Percentiles rank a stretch among this genome's conserved stretches.
Conservation (phyloP, 64 coral and sea anemone species). For the Acropora tenuis region DNA sequence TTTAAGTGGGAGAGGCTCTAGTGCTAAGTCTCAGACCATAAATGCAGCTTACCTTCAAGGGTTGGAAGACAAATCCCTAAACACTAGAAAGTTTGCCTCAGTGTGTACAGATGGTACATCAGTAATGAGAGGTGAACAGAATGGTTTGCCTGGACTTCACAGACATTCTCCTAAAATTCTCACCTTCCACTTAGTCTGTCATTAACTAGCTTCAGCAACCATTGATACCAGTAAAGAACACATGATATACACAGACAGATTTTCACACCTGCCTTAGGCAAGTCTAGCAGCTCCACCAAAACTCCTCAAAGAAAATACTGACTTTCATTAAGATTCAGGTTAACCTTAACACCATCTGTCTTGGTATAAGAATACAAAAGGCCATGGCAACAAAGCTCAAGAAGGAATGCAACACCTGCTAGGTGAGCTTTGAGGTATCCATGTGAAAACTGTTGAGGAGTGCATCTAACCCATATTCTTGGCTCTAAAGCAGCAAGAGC, state of each 20-base stretch:
- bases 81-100: constrained; percentile 16
- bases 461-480: constrained; percentile 25
- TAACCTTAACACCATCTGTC: background rate
- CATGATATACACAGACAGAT: constrained; percentile 14
- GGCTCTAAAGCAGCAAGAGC: constrained; percentile 16
- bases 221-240: background rate
- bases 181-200: constrained; percentile 27
- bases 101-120: constrained; percentile 26
- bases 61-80: constrained; percentile 5
- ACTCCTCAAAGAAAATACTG: constrained; percentile 17
- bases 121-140: constrained; percentile 34
- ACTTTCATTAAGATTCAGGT: constrained; percentile 31
- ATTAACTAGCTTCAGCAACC: constrained; percentile 43
- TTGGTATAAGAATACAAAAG: background rate
- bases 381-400: constrained; percentile 12
- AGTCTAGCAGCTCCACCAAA: constrained; percentile 26
- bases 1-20: constrained; percentile 28
- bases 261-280: constrained; percentile 14
- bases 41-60: constrained; percentile 22
- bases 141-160: constrained; percentile 19
- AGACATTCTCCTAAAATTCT: too few species aligned
- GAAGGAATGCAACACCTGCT: constrained; percentile 18
- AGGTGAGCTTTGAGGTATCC: constrained; percentile 40
- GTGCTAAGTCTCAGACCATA: constrained; percentile 26
- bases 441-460: constrained; percentile 16